Evolutionary conservation across 2,888 invertebrate genomes (phyloP), one percentile per base, ranked within the genome.

Genomic region (Ganaspis brasiliensis): DNA sequence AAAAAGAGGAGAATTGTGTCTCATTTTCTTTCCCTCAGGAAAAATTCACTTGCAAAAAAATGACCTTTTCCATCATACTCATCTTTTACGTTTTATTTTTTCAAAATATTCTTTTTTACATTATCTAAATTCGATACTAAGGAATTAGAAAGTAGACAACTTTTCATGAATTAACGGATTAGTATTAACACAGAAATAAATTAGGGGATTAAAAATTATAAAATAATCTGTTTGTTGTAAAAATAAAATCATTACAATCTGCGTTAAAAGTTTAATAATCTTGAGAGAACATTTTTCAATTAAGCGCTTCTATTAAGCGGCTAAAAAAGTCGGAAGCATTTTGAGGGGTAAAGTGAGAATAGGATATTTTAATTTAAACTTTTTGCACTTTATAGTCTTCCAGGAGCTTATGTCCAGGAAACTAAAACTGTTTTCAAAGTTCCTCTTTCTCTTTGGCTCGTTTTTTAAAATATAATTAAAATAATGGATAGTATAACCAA

Each of bases 391-490:
- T 63, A 63, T 40, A 52, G 52, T 52, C 52, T 52, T 52, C 19
- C 52, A 19, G 52, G 52, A 52, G 52, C 52, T 52, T 52, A 52
- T 52, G 49, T 49, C 14, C 2, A 19, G 37, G 63, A 45, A 12
- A 67, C 40, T 67, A n/a, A 67, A 40, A 45, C 40, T 67, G 40
- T 24, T n/a, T 14, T 6, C 24, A 67, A 40, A 45, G 40, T 14
- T 63, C 37, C 14, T 24, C 9, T 67, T 40, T 24, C 45, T 67
- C 14, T 45, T 67, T 40, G 4, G 5, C 1, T 21, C 24, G 14
- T 45, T 67, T 40, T 24, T 45, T 26, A 8, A 67, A 67, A 67
- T 67, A 40, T 45, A 67, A 67, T 67, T 67, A 45, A 45, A 67
- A 67, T 67, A 67, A 67, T 67, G 40, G 19, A 67, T 21, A 67